Evolutionary conservation across 92 coral and sea anemone species (phyloP), one percentile per base, ranked within the genome.

Genomic region (Siderastrea radians): DNA sequence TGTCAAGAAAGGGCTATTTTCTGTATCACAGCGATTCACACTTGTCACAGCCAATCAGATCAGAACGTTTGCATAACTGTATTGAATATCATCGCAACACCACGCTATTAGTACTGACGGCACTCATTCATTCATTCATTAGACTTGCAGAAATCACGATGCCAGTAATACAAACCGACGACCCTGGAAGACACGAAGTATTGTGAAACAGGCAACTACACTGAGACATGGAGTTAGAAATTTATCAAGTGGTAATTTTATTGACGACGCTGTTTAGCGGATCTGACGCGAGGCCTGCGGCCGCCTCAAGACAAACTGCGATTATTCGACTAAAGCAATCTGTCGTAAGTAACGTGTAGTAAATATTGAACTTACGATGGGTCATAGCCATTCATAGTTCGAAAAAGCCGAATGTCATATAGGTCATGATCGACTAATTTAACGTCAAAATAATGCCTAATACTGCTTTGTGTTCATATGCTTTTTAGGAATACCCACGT

Each of bases 201-300:
- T 10, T 16, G 45, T 49, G 48, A 73, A 74, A 49, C 72, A 26
- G 68, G 55, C 73, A 51, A 84, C 55, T n/a, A 68, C 53, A 81
- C 80, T 49, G 63, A 26, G 53, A 70, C 19, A 84, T 84, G 87
- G 80, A 74, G 71, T 52, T 74, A 48, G 11, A 3, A 60, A 49
- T 84, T 73, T 84, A 74, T 84, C 87, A 84, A 74, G 72, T 84
- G 63, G 81, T 53, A 49, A 17, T 84, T 50, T 7, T 72, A 84
- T 46, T 84, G 80, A 84, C 87, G 81, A 84, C 78, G 87, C 80
- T 84, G 51, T 53, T 84, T 49, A 72, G 87, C 81, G 81, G 52
- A 84, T 84, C 44, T 62, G 80, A 84, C 87, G 48, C 80, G 49
- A 74, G 70, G 53, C 59, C 81, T 7, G 15, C 19, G 38, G 43